Evolutionary conservation across 2,113 vertebrate genomes (phyloP), one percentile per base, ranked within the genome.

Genomic region (Apeltes quadracus): DNA sequence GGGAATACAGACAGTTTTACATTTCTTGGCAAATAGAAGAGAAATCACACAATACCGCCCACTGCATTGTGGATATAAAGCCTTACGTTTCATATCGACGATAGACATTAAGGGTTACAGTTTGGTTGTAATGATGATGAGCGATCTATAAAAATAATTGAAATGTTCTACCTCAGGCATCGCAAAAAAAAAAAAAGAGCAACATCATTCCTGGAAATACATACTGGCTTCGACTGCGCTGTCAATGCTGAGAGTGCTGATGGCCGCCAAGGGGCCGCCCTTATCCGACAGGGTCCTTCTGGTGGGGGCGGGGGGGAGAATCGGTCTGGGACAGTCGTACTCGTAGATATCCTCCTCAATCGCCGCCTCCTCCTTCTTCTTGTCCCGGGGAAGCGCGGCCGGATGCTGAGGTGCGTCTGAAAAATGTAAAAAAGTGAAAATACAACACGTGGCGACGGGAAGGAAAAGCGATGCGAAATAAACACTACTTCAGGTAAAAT

Each of bases 241-340:
- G 36, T 98, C 96, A 69, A 96, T 41, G 77, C 94, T 94, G 67
- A 95, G 88, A 22, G 89, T 80, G 82, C 92, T 87, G 66, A 98
- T 95, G 87, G 94, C 89, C 11, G 93, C 87, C 0, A 93, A 91
- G 75, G 95, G 92, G 0, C 94, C 90, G 66, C 92, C 88, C 77
- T 94, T 89, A 11, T 99, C 97, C 0, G 96, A 96, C n/a, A 97
- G 88, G 0, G 95, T 94, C 69, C 96, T 95, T 1, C 96, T 95
- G 22, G 95, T 92, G 2, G 76, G 76, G 9, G 93, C 92, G 0
- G 84, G 72, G 0, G 95, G 95, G 3, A 93, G 65, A 0, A 94
- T 87, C 0, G 96, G 88, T 16, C 94, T 94, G 61, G 98, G 98
- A 57, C 96, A 83, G 59, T 98, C 96, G 0, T 98, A 99, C 41